Percentiles rank a stretch among this genome's conserved stretches.
Conservation (phyloP, 1,140 invertebrate genomes). For the Calliphora vicina region DNA sequence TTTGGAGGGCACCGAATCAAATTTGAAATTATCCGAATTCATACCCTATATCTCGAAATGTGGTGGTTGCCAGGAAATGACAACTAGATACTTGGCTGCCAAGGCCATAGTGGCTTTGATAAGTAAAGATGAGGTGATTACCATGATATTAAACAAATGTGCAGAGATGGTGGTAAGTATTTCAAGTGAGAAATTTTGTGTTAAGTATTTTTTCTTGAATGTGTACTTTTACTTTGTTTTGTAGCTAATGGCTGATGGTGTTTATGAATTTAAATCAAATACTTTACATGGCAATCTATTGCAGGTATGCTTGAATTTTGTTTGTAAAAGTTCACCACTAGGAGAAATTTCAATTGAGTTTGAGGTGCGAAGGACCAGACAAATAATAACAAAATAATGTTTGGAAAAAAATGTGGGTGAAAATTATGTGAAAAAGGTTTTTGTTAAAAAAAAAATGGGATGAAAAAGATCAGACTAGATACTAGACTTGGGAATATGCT, state of each 20-base stretch:
- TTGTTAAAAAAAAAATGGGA: too few relatives aligned
- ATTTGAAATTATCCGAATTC: slow-evolving; percentile 66
- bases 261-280: slow-evolving; percentile 53
- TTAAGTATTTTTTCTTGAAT: too few relatives aligned
- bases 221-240: neutral
- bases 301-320: slow-evolving; percentile 50
- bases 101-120: slow-evolving; percentile 73
- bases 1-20: slow-evolving; percentile 72
- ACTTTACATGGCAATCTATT: slow-evolving; percentile 63
- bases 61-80: slow-evolving; percentile 68
- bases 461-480: too few relatives aligned
- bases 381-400: too few relatives aligned
- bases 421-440: too few relatives aligned
- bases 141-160: slow-evolving; percentile 35
- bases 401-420: too few relatives aligned
- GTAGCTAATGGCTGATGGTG: slow-evolving; percentile 22
- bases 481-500: too few relatives aligned
- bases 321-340: too few relatives aligned
- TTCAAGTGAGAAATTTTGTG: neutral
- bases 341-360: too few relatives aligned
- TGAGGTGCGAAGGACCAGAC: too few relatives aligned
- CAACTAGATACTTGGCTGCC: slow-evolving; percentile 73
- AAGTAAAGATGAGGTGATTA: slow-evolving; percentile 47
- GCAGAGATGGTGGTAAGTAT: slow-evolving; percentile 37
- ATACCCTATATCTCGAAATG: slow-evolving; percentile 65